Base-by-base conservation (phyloP, 1,140 invertebrate genomes). In the Augochlora pura region DNA sequence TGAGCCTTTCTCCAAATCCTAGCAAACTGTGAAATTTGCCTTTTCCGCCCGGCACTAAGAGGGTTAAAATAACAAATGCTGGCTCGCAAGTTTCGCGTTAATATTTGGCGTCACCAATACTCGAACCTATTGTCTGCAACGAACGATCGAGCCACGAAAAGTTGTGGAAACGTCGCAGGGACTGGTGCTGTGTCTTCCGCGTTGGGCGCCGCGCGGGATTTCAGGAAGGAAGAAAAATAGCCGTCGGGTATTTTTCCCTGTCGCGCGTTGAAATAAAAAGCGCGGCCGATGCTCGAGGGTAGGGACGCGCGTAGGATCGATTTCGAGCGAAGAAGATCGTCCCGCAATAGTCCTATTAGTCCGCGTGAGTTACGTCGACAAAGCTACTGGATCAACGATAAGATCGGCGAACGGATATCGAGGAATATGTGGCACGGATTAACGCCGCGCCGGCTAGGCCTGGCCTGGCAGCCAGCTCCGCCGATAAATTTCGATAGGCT, bases 401-500 rank as follows among this genome's bases (percentile, higher is more conserved):
- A 81, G 75, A 77, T 65, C 66, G 42, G 32, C 75, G 49, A 77
- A 67, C 67, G 68, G 75, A 65, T 71, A 71, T 54, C 60, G 54
- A 57, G 52, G 52, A 71, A 77, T 77, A 39, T n/a, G 52, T 32
- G 68, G 39, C 39, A 10, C 2, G 67, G 68, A 59, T 78, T 78
- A 79, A 65, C 65, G 63, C 23, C 32, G 59, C 10, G 32, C 42
- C 9, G 42, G 38, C 12, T 49, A 67, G 68, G 63, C 23, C 38
- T 27, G 49, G 46, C n/a, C 32, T 23, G 52, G 52, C 52, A 18
- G n/a, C 54, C 54, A 57, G 54, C 54, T 57, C 6, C 23, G 62
- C 32, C 59, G 62, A 82, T 82, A 82, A 82, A 82, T 82, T 79
- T 82, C 76, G 42, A 82, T 73, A 79, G 76, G 80, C 76, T 82